These are phyloP conservation scores for Eupithecia inturbata DNA, from an alignment of 2,888 invertebrate species.

Conservation along the genomic window DNA sequence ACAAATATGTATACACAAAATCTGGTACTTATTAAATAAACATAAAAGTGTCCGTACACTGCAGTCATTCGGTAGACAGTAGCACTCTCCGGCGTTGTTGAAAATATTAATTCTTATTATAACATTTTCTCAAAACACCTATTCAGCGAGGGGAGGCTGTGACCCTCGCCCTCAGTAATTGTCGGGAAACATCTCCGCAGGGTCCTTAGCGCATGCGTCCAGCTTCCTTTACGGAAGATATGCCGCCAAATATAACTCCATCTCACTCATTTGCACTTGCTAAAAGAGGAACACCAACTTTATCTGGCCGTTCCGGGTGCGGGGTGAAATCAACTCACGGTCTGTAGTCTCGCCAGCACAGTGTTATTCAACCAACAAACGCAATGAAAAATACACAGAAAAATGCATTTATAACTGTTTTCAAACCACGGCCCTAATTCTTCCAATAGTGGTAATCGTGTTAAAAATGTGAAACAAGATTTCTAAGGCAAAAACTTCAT, in stretches of 20 bases:
- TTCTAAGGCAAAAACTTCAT: neutral
- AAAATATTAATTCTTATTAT: neutral
- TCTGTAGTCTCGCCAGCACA: conserved; percentile 38
- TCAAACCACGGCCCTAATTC: neutral
- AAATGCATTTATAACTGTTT: conserved; percentile 10
- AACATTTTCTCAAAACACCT: neutral
- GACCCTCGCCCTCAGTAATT: conserved; percentile 21
- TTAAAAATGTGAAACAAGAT: conserved; percentile 19
- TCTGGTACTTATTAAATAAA: neutral
- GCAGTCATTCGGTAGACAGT: neutral
- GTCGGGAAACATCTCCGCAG: conserved; percentile 10
- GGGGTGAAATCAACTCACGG: conserved; percentile 33
- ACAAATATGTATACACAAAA: neutral
- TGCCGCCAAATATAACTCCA: conserved; percentile 39
- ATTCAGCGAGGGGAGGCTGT: conserved; percentile 20
- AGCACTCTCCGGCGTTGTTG: neutral
- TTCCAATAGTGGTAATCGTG: conserved; percentile 12
- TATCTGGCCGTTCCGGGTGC: conserved; percentile 23
- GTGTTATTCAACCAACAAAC: conserved; percentile 28
- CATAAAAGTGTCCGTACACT: neutral
- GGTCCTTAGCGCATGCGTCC: conserved; percentile 63
- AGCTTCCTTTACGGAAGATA: conserved; percentile 58
- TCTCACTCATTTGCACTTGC: conserved; percentile 44
- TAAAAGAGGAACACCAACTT: conserved; percentile 38
- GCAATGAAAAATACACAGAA: conserved; percentile 37